Base-by-base conservation (phyloP, 1,140 invertebrate genomes). In the Nymphalis io region DNA sequence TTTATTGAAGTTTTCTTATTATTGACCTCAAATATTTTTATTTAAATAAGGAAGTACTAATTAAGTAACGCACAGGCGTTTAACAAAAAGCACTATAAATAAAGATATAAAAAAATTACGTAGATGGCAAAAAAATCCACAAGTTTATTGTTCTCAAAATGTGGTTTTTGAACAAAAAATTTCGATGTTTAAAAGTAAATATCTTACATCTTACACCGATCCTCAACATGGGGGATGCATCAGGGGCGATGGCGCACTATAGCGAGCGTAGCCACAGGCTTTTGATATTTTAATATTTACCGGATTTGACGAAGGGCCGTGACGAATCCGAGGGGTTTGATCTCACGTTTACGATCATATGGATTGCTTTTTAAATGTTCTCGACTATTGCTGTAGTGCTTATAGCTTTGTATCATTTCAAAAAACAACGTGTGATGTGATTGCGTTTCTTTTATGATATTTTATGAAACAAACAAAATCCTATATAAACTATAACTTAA, bases 281-380 rank as follows among this genome's bases (percentile, higher is more conserved):
- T 75, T 73, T 75, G 76, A 75, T 78, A 78, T 78, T 78, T 70
- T 76, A 76, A 78, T 78, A 72, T 78, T 78, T 74, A 60, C 60
- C 66, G 65, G 64, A 60, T 60, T 46, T 44, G 23, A 59, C 38
- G 57, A 51, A 64, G 61, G 55, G 60, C 60, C 63, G 59, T 51
- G 65, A 66, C 55, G 21, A 59, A 59, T 60, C 16, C 55, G 71
- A 48, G 60, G 70, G 70, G 48, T 23, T 59, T 18, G 63, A 60
- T 66, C 70, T 44, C 64, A 5, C 51, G 38, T 55, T 64, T 60
- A 64, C 61, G 42, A 61, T 46, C 21, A n/a, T 13, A 2, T 46
- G 46, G 39, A 66, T 66, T 64, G 68, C 16, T 59, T 64, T 70
- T 39, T 65, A 60, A 70, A 60, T 27, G 57, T 48, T 51, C 33